Evolutionary conservation across 2,888 invertebrate genomes (phyloP).

Genomic region (Synanthedon andrenaeformis): DNA sequence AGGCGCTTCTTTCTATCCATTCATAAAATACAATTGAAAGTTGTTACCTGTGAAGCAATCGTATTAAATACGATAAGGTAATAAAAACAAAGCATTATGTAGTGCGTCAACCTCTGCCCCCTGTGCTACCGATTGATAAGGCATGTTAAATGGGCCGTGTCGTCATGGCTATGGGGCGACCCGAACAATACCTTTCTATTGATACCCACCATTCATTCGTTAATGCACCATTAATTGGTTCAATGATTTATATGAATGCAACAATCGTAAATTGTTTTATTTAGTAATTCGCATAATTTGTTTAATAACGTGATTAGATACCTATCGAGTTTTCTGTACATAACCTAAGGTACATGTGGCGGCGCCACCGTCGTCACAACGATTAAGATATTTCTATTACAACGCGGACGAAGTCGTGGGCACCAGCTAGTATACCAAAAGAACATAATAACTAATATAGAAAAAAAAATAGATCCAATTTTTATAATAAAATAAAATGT

Average conservation of each 20-base stretch:
- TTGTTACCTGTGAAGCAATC: not conserved
- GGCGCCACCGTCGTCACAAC: too few relatives aligned
- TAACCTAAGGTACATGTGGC: too few relatives aligned
- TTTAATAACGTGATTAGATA: not conserved
- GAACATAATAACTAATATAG: too few relatives aligned
- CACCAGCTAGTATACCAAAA: too few relatives aligned
- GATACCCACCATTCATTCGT: constrained; percentile 58
- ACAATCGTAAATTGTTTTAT: not conserved
- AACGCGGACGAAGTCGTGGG: too few relatives aligned
- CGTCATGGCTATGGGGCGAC: constrained; percentile 3
- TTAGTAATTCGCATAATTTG: not conserved
- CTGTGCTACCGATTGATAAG: constrained; percentile 47
- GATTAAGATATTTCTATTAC: too few relatives aligned
- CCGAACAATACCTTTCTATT: constrained; percentile 24
- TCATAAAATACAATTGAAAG: too few relatives aligned
- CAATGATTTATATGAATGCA: constrained; percentile 29
- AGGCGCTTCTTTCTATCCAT: too few relatives aligned
- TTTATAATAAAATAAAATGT: too few relatives aligned
- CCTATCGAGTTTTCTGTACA: too few relatives aligned
- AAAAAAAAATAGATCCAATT: too few relatives aligned
- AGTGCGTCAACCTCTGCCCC: constrained; percentile 48
- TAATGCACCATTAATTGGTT: constrained; percentile 61
- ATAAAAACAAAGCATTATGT: constrained; percentile 21
- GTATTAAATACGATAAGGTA: constrained; percentile 6
- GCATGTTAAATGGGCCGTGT: constrained; percentile 39